Conservation (phyloP, 2,113 vertebrate species). For the Cariama cristata region DNA sequence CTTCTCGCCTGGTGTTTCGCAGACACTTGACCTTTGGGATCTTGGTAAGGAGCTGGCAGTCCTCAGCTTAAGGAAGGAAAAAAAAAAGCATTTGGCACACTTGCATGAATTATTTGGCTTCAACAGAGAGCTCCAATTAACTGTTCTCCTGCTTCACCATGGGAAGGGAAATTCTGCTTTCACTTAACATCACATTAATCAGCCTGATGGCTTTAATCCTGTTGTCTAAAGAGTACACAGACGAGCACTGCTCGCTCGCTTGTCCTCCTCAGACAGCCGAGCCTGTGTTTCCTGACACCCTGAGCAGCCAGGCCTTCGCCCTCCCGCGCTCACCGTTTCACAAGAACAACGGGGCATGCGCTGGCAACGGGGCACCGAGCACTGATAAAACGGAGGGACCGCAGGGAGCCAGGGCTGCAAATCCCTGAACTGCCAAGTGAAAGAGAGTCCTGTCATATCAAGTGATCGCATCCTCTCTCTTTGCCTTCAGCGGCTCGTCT, state of each 20-base stretch:
- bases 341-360: not conserved
- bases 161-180: conserved; percentile 44
- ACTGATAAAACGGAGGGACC: not conserved
- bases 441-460: not conserved
- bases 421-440: not conserved
- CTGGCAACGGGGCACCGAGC: rapidly evolving
- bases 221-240: not conserved
- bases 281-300: not conserved
- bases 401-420: not conserved
- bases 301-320: not conserved
- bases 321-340: not conserved
- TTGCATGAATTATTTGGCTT: not conserved
- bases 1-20: conserved; percentile 89
- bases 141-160: not conserved
- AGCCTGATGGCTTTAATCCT: conserved; percentile 31
- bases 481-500: not conserved
- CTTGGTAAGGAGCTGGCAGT: conserved; percentile 94
- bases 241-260: conserved; percentile 22
- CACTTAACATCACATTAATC: conserved; percentile 51
- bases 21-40: conserved; percentile 96
- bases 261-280: not conserved
- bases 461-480: not conserved
- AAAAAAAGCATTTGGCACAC: conserved; percentile 33
- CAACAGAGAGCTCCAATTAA: conserved; percentile 18
- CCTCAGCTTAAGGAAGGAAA: conserved; percentile 83